These are phyloP conservation scores for Stegodyphus mimosarum DNA, from an alignment of 1,140 invertebrate species.

Conservation along the genomic window DNA sequence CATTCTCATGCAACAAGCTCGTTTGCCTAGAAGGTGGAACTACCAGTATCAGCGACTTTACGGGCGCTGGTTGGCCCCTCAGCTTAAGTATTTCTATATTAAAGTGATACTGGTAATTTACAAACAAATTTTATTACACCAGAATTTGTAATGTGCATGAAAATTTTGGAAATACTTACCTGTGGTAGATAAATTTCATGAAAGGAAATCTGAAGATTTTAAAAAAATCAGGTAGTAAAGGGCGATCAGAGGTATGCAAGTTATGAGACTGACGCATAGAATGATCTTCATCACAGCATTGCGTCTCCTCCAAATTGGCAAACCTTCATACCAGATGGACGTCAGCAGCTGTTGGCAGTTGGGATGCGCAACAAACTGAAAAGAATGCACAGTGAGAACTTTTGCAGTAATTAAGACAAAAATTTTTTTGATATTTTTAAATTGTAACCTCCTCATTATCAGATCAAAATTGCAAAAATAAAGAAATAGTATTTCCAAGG, in stretches of 20 bases:
- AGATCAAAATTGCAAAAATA: too few relatives aligned
- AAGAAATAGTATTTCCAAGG: too few relatives aligned
- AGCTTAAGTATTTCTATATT: too few relatives aligned
- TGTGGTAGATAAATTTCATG: conserved; percentile 75
- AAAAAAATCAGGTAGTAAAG: conserved; percentile 71
- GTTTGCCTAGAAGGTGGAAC: too few relatives aligned
- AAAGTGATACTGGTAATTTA: too few relatives aligned
- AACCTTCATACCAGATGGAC: conserved; percentile 73
- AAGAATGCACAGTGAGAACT: background rate
- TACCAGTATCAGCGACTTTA: too few relatives aligned
- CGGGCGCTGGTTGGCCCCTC: too few relatives aligned
- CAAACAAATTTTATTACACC: too few relatives aligned
- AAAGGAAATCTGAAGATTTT: conserved; percentile 72
- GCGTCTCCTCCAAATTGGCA: conserved; percentile 71
- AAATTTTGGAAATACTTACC: conserved; percentile 62
- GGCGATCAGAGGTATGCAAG: conserved; percentile 70
- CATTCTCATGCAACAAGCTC: too few relatives aligned
- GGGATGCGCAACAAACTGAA: conserved; percentile 73
- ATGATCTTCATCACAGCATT: conserved; percentile 70
- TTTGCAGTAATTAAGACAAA: too few relatives aligned
- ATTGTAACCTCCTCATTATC: too few relatives aligned
- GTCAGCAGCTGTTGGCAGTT: conserved; percentile 73
- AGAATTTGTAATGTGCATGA: background rate
- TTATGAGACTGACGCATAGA: conserved; percentile 70
- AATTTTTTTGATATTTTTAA: too few relatives aligned